These are phyloP conservation scores for Carlito syrichta DNA, from an alignment of 2,113 vertebrate genomes.

Conservation along the genomic window DNA sequence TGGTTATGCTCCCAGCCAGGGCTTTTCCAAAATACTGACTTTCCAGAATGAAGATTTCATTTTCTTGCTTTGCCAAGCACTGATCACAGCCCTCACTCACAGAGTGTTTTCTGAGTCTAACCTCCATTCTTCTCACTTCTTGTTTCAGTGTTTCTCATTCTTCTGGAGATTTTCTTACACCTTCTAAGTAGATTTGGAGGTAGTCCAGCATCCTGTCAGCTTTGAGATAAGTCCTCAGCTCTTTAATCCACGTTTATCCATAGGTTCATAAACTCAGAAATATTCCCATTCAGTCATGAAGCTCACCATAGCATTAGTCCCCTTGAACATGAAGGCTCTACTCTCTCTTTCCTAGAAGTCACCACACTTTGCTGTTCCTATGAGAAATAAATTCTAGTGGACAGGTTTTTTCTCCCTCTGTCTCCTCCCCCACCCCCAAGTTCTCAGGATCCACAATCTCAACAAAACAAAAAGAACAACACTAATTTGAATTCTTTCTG, in stretches of 20 bases:
- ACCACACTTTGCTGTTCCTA: neutral
- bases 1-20: neutral
- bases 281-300: neutral
- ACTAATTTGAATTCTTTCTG: neutral
- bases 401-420: neutral
- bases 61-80: neutral
- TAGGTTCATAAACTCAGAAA: neutral
- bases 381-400: neutral
- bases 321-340: neutral
- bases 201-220: neutral
- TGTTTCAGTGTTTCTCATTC: neutral
- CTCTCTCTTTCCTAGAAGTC: neutral
- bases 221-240: neutral
- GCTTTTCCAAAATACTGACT: neutral
- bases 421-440: neutral
- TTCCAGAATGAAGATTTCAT: neutral
- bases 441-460: neutral
- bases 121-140: neutral
- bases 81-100: neutral
- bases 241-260: neutral
- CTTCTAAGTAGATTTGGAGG: neutral
- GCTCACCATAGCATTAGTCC: neutral
- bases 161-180: neutral
- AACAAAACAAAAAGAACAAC: slow-evolving; percentile 2
- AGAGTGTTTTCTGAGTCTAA: neutral